Evolutionary conservation across 2,113 vertebrate genomes (phyloP), one percentile per base, ranked within the genome.

Genomic region (Poecilia latipinna): DNA sequence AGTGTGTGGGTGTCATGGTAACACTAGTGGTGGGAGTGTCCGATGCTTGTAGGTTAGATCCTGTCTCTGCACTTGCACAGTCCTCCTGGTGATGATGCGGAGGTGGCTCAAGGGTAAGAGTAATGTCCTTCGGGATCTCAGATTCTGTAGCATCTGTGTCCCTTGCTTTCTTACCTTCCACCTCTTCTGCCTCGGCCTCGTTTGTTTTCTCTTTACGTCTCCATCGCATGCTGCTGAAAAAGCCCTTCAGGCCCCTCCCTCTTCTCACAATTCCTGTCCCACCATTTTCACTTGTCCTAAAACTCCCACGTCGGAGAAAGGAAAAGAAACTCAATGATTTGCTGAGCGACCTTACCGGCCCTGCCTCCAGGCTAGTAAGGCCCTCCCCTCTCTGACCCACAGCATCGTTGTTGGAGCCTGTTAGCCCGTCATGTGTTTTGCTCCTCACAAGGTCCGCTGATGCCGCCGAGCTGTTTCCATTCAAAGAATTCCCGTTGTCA

Each of bases 251-350:
- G 78, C 97, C 96, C 84, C 95, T 94, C 93, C 96, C 96, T 94
- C 96, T 95, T 91, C 93, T 94, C 88, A 94, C 92, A 88, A 94
- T 92, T 0, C 94, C 93, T 33, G 89, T 91, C 68, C 94, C 4
- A 92, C 95, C 35, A 78, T 93, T 93, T 91, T 95, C 88, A 61
- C 86, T 74, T 82, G 95, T 57, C 90, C 82, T 83, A 86, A 90
- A 85, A 87, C 96, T 96, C 86, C 95, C 96, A 85, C 95, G 96
- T 33, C 94, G 93, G 84, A 98, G 89, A 39, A 98, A 92, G 15
- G 97, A 96, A 84, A 98, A 97, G 93, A 98, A 98, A 91, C 96
- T 97, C 89, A 97, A 93, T 0, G 97, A 97, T 94, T 98, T 98
- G 68, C 95, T 95, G 82, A 97, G 95, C 1, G 96, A 93, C 92